Percentiles rank a stretch among this genome's conserved stretches.
Evolutionary conservation across 1,140 invertebrate species (phyloP).

Genomic region (Drosophila funebris): DNA sequence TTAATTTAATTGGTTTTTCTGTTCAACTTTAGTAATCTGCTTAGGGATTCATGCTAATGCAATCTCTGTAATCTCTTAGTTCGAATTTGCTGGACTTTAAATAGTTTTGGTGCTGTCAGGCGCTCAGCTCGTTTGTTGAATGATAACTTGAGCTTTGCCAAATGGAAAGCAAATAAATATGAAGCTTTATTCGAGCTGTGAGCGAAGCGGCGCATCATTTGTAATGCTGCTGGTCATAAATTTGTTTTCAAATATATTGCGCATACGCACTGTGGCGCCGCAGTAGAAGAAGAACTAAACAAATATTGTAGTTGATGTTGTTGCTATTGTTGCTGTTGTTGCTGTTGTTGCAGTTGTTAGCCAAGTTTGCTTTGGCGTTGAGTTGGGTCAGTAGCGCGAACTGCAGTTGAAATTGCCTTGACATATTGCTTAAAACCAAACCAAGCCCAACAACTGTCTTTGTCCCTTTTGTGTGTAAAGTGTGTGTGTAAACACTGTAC

Average conservation of each 20-base stretch:
- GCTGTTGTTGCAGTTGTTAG: conserved; percentile 18
- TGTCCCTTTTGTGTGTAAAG: conserved; percentile 4
- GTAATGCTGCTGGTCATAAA: conserved; percentile 50
- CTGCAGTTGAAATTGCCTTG: conserved; percentile 57
- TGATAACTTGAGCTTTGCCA: conserved; percentile 18
- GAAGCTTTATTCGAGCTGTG: conserved; percentile 26
- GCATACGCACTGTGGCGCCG: conserved; percentile 54
- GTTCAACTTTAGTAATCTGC: not conserved
- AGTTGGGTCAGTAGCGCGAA: conserved; percentile 38
- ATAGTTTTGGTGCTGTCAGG: not conserved
- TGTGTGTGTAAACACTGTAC: not conserved
- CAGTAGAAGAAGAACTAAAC: conserved; percentile 46
- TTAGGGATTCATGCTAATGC: not conserved
- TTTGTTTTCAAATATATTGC: conserved; percentile 54
- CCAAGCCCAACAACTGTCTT: conserved; percentile 26
- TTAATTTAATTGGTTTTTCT: too few relatives aligned
- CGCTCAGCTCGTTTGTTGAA: not conserved
- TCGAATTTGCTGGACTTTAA: not conserved
- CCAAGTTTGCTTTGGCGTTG: conserved; percentile 32
- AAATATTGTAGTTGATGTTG: conserved; percentile 43
- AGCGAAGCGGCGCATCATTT: conserved; percentile 38
- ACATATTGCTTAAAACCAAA: conserved; percentile 55
- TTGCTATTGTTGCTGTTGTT: conserved; percentile 19
- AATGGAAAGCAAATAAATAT: conserved; percentile 58
- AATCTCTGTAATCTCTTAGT: not conserved